Percentiles rank a stretch among this genome's conserved stretches.
Evolutionary conservation across 2,888 invertebrate species (phyloP).

Genomic region (Dromius quadrimaculatus): DNA sequence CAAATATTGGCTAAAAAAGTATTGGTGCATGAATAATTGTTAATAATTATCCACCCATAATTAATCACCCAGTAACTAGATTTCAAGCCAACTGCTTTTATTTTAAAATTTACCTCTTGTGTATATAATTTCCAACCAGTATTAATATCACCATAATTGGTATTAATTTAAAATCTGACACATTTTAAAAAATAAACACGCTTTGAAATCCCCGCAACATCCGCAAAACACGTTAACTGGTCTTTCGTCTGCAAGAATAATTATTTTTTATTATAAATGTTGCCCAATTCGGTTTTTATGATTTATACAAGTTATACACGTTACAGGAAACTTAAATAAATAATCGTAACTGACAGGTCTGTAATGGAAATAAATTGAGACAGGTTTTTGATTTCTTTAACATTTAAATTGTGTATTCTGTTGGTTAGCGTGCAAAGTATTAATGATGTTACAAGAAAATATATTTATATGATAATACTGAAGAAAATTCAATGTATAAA

Average conservation of each 20-base stretch:
- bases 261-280: conserved; percentile 46
- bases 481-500: conserved; percentile 20
- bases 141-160: conserved; percentile 6
- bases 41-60: too few relatives aligned
- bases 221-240: background rate
- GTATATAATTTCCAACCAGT: background rate
- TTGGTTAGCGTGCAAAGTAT: conserved; percentile 13
- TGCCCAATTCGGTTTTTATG: conserved; percentile 43
- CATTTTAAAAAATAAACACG: conserved; percentile 23
- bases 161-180: conserved; percentile 16
- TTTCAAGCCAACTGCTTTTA: background rate
- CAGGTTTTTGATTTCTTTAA: conserved; percentile 44
- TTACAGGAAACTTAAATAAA: conserved; percentile 47
- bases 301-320: conserved; percentile 46
- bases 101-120: conserved; percentile 4
- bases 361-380: conserved; percentile 43
- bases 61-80: too few relatives aligned
- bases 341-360: conserved; percentile 43
- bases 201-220: conserved; percentile 1
- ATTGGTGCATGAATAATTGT: too few relatives aligned
- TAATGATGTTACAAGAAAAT: conserved; percentile 32
- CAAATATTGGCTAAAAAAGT: too few relatives aligned
- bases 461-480: conserved; percentile 45
- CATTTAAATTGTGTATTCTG: conserved; percentile 41
- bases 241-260: conserved; percentile 18